Evolutionary conservation across 2,888 invertebrate species (phyloP).

Genomic region (Hofmannophila pseudospretella): DNA sequence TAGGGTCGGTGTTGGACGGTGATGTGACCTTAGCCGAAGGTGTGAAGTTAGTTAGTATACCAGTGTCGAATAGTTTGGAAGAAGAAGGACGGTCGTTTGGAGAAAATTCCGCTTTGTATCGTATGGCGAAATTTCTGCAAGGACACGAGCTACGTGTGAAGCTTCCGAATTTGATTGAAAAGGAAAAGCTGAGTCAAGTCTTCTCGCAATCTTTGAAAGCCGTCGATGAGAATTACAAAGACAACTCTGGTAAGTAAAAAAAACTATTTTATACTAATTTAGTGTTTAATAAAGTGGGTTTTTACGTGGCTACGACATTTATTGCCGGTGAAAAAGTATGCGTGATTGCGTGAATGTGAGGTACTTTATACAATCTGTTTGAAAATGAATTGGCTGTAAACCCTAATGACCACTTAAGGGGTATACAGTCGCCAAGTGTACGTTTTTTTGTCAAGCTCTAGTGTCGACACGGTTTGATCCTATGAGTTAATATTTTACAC

Average conservation of each 20-base stretch:
- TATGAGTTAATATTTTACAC: no score
- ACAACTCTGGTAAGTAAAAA: constrained; percentile 68
- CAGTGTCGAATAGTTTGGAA: constrained; percentile 63
- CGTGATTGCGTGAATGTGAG: constrained; percentile 3
- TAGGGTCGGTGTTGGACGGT: constrained; percentile 58
- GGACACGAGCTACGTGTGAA: constrained; percentile 85
- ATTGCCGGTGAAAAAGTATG: background rate
- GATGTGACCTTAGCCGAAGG: constrained; percentile 80
- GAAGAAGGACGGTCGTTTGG: constrained; percentile 68
- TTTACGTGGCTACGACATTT: no score
- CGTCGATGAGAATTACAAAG: constrained; percentile 63
- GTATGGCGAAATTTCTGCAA: constrained; percentile 82
- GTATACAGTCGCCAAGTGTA: no score
- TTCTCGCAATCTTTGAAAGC: constrained; percentile 71
- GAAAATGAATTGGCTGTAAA: no score
- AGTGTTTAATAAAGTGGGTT: no score
- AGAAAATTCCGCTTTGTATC: constrained; percentile 74
- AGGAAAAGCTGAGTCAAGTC: constrained; percentile 79
- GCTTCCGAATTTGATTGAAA: constrained; percentile 82
- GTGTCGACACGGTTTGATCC: no score
- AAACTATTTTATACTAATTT: background rate
- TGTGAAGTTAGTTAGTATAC: constrained; percentile 78
- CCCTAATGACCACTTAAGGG: no score
- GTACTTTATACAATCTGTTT: no score
- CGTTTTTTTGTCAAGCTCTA: no score